A percentile compares a stretch with the other conserved stretches of the same genome.
phyloP scores from a whole-genome alignment of 2,797 vertebrate genomes.

The Characodon lateralis region DNA sequence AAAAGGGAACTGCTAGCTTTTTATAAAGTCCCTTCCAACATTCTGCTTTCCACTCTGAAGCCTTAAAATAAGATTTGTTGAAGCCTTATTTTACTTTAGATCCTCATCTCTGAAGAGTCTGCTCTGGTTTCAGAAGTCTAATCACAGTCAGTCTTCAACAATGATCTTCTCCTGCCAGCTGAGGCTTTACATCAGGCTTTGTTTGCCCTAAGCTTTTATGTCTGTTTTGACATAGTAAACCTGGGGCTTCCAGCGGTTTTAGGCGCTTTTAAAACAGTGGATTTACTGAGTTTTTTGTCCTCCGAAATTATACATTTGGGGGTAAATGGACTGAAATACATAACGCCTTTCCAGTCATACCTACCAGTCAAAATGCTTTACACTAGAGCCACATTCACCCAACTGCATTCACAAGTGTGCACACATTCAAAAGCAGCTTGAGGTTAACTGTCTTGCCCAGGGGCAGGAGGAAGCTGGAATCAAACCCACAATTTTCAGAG shows the following conservation, averaged over 20 bases:
- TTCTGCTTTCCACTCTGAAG: slow-evolving; percentile 9
- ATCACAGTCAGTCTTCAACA: slow-evolving; percentile 37
- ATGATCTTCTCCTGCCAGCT: slow-evolving; percentile 38
- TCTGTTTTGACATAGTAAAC: slow-evolving; percentile 21
- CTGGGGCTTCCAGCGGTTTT: slow-evolving; percentile 10
- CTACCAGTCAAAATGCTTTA: too few relatives aligned
- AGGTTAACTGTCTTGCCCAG: too few relatives aligned
- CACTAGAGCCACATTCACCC: too few relatives aligned
- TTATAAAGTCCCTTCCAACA: slow-evolving; percentile 12
- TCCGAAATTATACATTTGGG: background rate
- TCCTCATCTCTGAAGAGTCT: slow-evolving; percentile 26
- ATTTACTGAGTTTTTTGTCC: background rate
- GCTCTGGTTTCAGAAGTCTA: slow-evolving; percentile 23
- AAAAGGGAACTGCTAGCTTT: slow-evolving; percentile 2
- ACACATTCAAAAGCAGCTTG: too few relatives aligned
- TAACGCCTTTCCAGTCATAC: too few relatives aligned
- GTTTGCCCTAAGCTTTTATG: slow-evolving; percentile 18
- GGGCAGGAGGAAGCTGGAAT: too few relatives aligned
- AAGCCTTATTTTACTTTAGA: slow-evolving; percentile 12
- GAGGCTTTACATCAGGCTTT: slow-evolving; percentile 37
- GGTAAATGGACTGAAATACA: too few relatives aligned
- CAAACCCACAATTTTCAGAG: too few relatives aligned
- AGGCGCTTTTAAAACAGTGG: slow-evolving; percentile 3
- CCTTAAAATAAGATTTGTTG: slow-evolving; percentile 5
- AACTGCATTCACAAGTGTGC: too few relatives aligned